Percentiles rank a stretch among this genome's conserved stretches.
These are phyloP conservation scores for Euwallacea similis DNA, from an alignment of 1,140 invertebrate genomes.

Conservation along the genomic window DNA sequence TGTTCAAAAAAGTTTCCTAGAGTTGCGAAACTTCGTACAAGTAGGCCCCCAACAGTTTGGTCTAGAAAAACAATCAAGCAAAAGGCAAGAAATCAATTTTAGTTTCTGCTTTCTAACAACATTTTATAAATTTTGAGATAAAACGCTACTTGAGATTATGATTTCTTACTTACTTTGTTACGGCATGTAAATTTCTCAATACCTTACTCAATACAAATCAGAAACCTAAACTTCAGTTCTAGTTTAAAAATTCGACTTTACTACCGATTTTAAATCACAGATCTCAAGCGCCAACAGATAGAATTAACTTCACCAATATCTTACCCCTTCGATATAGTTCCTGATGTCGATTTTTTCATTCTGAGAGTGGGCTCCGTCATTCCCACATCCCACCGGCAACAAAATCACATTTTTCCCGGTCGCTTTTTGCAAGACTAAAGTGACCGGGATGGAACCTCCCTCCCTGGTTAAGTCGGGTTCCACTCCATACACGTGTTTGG, in stretches of 20 bases:
- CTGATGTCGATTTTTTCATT: slow-evolving; percentile 93
- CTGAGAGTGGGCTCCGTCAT: slow-evolving; percentile 98
- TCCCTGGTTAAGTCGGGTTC: slow-evolving; percentile 96
- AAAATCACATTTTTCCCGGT: slow-evolving; percentile 92
- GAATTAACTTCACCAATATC: slow-evolving; percentile 46
- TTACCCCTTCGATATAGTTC: slow-evolving; percentile 94
- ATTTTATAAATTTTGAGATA: too few relatives aligned
- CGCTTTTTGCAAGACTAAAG: slow-evolving; percentile 85
- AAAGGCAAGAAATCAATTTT: slow-evolving; percentile 1
- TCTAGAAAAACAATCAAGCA: slow-evolving; percentile 62
- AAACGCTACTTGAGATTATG: too few relatives aligned
- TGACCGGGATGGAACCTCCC: slow-evolving; percentile 87
- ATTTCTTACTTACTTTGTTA: too few relatives aligned
- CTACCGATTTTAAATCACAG: not conserved
- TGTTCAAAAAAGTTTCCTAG: slow-evolving; percentile 5
- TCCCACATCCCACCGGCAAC: slow-evolving; percentile 86
- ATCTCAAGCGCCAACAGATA: not conserved
- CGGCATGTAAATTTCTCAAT: too few relatives aligned
- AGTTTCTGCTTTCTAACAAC: too few relatives aligned
- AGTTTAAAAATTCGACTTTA: not conserved
- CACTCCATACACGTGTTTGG: slow-evolving; percentile 86
- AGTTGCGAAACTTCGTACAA: slow-evolving; percentile 75
- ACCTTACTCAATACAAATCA: not conserved
- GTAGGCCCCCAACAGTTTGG: slow-evolving; percentile 84
- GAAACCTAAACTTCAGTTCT: not conserved